These are phyloP conservation scores for Agonopterix alstromeriana DNA, from an alignment of 2,888 invertebrate species.

Conservation along the genomic window DNA sequence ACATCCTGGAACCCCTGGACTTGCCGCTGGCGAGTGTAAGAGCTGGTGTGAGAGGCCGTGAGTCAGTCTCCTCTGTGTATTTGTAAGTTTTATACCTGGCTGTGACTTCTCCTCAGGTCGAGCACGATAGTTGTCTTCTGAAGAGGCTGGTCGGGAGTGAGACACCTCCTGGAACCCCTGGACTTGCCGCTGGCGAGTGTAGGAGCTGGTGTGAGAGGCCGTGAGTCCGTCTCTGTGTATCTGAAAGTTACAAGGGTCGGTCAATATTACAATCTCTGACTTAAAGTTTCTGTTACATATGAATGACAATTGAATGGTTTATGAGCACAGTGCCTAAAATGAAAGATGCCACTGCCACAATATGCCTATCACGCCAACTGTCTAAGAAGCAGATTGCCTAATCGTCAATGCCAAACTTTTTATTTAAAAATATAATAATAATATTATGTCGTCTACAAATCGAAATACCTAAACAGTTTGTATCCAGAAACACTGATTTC, in stretches of 20 bases:
- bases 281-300: no score
- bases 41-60: conserved; percentile 86
- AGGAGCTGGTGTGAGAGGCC: conserved; percentile 88
- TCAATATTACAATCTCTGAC: neutral
- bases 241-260: conserved; percentile 35
- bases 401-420: no score
- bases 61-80: conserved; percentile 90
- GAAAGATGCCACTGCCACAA: no score
- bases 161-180: conserved; percentile 81
- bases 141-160: conserved; percentile 82
- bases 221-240: conserved; percentile 90
- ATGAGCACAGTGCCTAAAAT: no score
- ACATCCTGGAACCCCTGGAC: conserved; percentile 82
- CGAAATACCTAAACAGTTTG: no score
- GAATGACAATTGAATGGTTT: no score
- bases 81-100: conserved; percentile 73
- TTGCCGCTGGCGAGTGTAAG: conserved; percentile 85
- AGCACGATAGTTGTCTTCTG: conserved; percentile 83
- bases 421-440: no score
- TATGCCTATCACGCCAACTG: no score
- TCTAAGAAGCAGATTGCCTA: no score
- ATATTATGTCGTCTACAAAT: no score
- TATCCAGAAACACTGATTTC: no score
- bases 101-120: conserved; percentile 82
- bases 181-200: conserved; percentile 85